Base-by-base conservation (phyloP, 2,113 vertebrate genomes). In the Paramisgurnus dabryanus region DNA sequence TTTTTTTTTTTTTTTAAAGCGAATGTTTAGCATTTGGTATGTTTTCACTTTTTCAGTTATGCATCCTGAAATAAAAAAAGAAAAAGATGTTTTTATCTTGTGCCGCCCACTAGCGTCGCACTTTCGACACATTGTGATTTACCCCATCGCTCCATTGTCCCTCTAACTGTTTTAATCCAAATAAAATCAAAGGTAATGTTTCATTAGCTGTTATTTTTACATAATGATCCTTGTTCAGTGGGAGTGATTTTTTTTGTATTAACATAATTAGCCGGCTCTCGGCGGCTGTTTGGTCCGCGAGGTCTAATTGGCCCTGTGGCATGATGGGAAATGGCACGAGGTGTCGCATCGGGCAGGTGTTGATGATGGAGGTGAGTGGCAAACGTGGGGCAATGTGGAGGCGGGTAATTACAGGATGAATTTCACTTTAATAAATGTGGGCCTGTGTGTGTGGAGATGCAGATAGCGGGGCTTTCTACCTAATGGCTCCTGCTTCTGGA, bases 351-450 rank as follows among this genome's bases (percentile, higher is more conserved):
- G 88, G 90, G 90, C 93, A 96, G 95, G 96, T 95, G 96, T 92
- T 93, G 95, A 92, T 57, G 90, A 86, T 91, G 71, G 93, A 94
- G 92, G 89, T 94, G 93, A 92, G 93, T 95, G 93, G 94, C 89
- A 94, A 94, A 93, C 93, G 89, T 43, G 91, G 90, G 91, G 94
- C 92, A 94, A 93, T 5, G 86, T 91, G 89, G 93, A 92, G 91
- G 89, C 91, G 87, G 93, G 92, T 95, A 97, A 97, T 97, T 97
- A 96, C 93, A 90, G 94, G 92, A 89, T 94, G 94, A 94, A 97
- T 98, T 95, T 96, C 95, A 95, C 93, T 96, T 97, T 95, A 95
- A 94, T 96, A 96, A 96, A 96, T 93, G 94, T 95, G 93, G 94
- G 93, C 93, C 92, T 94, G 95, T 94, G 95, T 34, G 27, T 96